Evolutionary conservation across 2,888 invertebrate genomes (phyloP).

Genomic region (Chrysopilus asiliformis): DNA sequence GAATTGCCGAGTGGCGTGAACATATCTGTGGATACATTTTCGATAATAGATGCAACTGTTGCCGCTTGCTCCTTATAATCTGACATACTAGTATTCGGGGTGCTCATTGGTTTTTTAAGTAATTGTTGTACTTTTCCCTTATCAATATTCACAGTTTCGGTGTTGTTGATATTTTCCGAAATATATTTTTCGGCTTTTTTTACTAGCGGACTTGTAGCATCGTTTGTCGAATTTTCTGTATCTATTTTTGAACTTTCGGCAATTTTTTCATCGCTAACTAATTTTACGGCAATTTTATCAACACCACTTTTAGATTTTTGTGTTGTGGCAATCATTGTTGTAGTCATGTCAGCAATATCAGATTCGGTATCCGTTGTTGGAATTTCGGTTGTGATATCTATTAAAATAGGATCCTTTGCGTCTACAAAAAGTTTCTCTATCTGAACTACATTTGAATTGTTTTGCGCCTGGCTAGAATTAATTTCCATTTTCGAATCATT

Average conservation of each 20-base stretch:
- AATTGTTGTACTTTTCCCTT: neutral
- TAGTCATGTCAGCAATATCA: neutral
- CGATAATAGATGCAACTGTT: constrained; percentile 32
- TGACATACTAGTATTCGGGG: constrained; percentile 24
- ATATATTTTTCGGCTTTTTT: constrained; percentile 18
- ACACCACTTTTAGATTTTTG: neutral
- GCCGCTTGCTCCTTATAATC: constrained; percentile 33
- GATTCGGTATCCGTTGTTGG: constrained; percentile 4
- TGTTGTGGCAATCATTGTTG: no score
- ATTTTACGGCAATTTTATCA: no score
- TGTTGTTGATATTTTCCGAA: constrained; percentile 10
- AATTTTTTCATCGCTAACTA: no score
- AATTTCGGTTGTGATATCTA: constrained; percentile 19
- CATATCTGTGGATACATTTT: constrained; percentile 19
- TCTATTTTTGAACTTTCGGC: no score
- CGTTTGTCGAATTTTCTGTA: neutral
- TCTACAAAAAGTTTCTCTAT: constrained; percentile 25
- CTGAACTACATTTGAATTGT: constrained; percentile 19
- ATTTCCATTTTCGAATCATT: constrained; percentile 15
- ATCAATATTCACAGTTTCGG: neutral
- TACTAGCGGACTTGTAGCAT: neutral
- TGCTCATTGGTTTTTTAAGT: neutral
- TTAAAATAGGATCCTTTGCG: constrained; percentile 22
- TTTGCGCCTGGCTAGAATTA: constrained; percentile 16
- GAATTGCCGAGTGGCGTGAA: constrained; percentile 26